phyloP scores from a whole-genome alignment of 2,113 vertebrate genomes.

The Grammomys dolichurus region DNA sequence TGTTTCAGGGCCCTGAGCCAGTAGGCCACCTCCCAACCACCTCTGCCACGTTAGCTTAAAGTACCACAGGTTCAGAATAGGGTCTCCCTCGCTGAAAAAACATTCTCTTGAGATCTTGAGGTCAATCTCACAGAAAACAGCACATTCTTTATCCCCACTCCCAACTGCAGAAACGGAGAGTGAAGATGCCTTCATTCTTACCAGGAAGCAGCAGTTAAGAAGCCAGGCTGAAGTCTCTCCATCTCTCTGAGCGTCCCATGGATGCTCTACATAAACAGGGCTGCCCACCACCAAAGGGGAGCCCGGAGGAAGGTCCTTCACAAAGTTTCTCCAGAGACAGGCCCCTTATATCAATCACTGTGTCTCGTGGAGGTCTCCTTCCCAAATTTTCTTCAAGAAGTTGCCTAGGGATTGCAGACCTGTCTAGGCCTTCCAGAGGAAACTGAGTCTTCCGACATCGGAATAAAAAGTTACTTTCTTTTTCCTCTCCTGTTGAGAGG shows the following conservation, averaged over 20 bases:
- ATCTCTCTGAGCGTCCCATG: background rate
- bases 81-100: background rate
- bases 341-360: background rate
- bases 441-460: background rate
- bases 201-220: background rate
- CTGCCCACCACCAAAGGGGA: background rate
- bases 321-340: background rate
- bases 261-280: background rate
- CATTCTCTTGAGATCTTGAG: background rate
- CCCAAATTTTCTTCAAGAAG: background rate
- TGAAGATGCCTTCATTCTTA: background rate
- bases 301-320: background rate
- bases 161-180: background rate
- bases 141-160: background rate
- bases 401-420: too few species aligned
- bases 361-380: background rate
- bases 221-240: background rate
- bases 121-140: background rate
- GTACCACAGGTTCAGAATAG: background rate
- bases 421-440: background rate
- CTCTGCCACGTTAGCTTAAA: constrained; percentile 77
- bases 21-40: constrained; percentile 70
- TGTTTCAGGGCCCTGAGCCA: constrained; percentile 75
- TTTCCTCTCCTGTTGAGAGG: background rate
- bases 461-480: background rate